A percentile compares a stretch with the other conserved stretches of the same genome.
phyloP scores from a whole-genome alignment of 2,113 vertebrate genomes.

The Eclectus roratus region DNA sequence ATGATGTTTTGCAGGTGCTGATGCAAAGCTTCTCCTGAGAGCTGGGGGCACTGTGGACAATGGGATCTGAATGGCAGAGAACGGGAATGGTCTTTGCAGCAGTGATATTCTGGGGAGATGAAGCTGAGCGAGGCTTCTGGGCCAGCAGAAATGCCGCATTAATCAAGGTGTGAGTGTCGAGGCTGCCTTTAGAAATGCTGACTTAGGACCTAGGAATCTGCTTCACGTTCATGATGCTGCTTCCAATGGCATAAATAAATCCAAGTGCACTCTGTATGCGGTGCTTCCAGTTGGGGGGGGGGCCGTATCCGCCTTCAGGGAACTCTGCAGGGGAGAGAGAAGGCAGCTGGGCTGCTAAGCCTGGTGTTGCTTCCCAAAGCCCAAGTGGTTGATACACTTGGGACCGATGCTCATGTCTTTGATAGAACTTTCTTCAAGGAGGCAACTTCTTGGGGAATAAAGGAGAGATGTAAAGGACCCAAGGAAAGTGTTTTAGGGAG shows the following conservation, averaged over 20 bases:
- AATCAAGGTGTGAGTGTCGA: constrained; percentile 25
- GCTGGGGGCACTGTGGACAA: background rate
- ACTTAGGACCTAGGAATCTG: background rate
- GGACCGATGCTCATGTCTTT: background rate
- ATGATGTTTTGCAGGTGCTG: background rate
- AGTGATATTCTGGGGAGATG: background rate
- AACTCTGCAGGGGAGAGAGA: background rate
- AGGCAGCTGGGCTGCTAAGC: background rate
- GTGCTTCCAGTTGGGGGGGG: background rate
- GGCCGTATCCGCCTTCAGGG: background rate
- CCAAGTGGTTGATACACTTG: background rate
- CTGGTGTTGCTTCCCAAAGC: background rate
- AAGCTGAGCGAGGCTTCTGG: constrained; percentile 18
- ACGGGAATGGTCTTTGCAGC: background rate
- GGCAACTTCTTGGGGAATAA: background rate
- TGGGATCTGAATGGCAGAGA: background rate
- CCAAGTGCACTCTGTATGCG: background rate
- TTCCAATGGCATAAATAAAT: background rate
- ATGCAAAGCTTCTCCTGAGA: background rate
- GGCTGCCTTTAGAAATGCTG: constrained; percentile 43
- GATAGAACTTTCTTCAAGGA: background rate
- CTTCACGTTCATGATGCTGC: background rate
- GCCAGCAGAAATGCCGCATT: constrained; percentile 21
- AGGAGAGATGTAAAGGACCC: background rate
- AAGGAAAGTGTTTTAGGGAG: background rate